Base-by-base conservation (phyloP, 2,888 invertebrate species). In the Hemaris fuciformis region DNA sequence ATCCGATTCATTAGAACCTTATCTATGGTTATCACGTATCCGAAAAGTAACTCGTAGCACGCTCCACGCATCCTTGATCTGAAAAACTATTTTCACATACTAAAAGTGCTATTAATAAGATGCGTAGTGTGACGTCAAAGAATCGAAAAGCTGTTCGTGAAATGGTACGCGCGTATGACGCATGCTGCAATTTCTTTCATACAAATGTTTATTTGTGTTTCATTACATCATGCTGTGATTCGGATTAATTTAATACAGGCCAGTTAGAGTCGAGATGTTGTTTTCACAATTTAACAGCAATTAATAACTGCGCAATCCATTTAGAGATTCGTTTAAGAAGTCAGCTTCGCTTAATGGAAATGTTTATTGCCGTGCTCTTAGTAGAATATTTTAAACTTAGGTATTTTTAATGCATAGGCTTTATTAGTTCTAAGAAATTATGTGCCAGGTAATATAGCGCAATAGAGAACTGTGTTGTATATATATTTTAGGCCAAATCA, bases 1-100 rank as follows among this genome's bases (percentile, higher is more conserved):
- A 53, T 10, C 43, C 34, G 43, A 43, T 20, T 20, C 43, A 20
- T 43, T 20, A 43, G 20, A 18, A 25, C 41, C 27, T 25, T 18
- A 48, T 60, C 25, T 53, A 60, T 41, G 41, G 53, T 38, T 60
- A 38, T 53, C 60, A 18, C 60, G 25, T 27, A 38, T 25, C 15
- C 38, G 38, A 38, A 27, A 25, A 15, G n/a, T 27, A n/a, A n/a
- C n/a, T n/a, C n/a, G n/a, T n/a, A n/a, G n/a, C 15, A 38, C 38
- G 38, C 7, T 15, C 48, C 46, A 57, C 41, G 15, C 42, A 18
- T 58, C 58, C 58, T 43, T 58, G 58, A 58, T 41, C 27, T 43
- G 42, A 43, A 58, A 58, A 58, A 58, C 58, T 15, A 27, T 58
- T 58, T 58, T 58, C 58, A 58, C 58, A 58, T 58, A 58, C 25